phyloP scores from a whole-genome alignment of 1,140 invertebrate species.

The Amyelois transitella region DNA sequence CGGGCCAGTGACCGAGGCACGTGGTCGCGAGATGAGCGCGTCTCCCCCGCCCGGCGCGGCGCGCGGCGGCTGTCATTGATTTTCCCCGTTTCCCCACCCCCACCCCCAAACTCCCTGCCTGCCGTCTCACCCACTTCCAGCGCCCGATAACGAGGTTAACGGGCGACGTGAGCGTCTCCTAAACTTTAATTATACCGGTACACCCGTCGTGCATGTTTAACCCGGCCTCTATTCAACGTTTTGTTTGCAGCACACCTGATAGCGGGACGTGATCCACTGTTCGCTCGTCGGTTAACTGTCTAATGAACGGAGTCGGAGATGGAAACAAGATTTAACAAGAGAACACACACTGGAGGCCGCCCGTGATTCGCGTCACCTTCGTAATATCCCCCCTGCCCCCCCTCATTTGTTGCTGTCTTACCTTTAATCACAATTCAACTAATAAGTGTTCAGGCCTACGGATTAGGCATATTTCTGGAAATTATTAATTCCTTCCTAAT shows the following conservation, averaged over 20 bases:
- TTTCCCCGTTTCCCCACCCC: constrained; percentile 60
- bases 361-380: constrained; percentile 11
- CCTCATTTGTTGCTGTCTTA: not conserved
- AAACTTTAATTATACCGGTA: constrained; percentile 74
- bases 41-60: constrained; percentile 64
- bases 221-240: constrained; percentile 67
- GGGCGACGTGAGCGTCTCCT: constrained; percentile 73
- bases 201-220: constrained; percentile 72
- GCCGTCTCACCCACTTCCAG: constrained; percentile 70
- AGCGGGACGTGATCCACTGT: constrained; percentile 52
- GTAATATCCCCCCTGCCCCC: not conserved
- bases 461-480: too few species aligned
- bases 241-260: constrained; percentile 69
- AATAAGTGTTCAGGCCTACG: too few species aligned
- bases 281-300: constrained; percentile 43
- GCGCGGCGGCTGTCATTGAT: constrained; percentile 71
- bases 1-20: constrained; percentile 68
- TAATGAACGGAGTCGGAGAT: constrained; percentile 47
- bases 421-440: not conserved
- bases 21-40: constrained; percentile 70
- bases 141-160: constrained; percentile 74
- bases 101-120: constrained; percentile 43
- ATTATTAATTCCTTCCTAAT: too few species aligned
- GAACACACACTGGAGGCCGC: constrained; percentile 19
- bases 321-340: constrained; percentile 23